These are phyloP conservation scores for Vanessa cardui DNA, from an alignment of 2,888 invertebrate species.

Conservation along the genomic window DNA sequence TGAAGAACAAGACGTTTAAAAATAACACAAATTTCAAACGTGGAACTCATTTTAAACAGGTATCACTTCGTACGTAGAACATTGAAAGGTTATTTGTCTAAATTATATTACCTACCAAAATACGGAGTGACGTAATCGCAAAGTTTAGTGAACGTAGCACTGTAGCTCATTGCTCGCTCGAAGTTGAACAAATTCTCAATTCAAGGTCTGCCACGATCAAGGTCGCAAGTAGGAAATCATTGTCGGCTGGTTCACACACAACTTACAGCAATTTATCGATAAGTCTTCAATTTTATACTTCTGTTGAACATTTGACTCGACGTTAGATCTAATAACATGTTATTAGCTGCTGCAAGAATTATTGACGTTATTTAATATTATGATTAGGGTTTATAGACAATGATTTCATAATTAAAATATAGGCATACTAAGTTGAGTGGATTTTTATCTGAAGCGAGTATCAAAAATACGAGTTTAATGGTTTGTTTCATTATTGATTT, in stretches of 20 bases:
- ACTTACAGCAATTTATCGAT: conserved; percentile 16
- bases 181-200: conserved; percentile 51
- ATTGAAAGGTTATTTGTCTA: conserved; percentile 67
- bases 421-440: no score
- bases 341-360: conserved; percentile 1
- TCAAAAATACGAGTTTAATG: no score
- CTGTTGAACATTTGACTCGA: conserved; percentile 2
- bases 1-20: conserved; percentile 6
- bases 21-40: conserved; percentile 20
- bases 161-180: conserved; percentile 60
- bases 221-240: conserved; percentile 63
- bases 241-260: conserved; percentile 38
- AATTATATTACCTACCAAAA: conserved; percentile 57
- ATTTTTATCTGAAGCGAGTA: no score
- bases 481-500: no score
- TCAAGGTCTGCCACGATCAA: conserved; percentile 76
- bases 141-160: conserved; percentile 78
- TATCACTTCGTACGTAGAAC: conserved; percentile 63
- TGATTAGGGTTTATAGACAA: no score
- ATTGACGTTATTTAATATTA: neutral
- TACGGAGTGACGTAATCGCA: conserved; percentile 72
- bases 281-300: conserved; percentile 5
- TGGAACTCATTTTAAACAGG: conserved; percentile 22
- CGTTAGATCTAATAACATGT: neutral
- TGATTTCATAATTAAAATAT: no score